A percentile compares a stretch with the other conserved stretches of the same genome.
Conservation (phyloP, 1,140 invertebrate genomes). For the Babylonia areolata region DNA sequence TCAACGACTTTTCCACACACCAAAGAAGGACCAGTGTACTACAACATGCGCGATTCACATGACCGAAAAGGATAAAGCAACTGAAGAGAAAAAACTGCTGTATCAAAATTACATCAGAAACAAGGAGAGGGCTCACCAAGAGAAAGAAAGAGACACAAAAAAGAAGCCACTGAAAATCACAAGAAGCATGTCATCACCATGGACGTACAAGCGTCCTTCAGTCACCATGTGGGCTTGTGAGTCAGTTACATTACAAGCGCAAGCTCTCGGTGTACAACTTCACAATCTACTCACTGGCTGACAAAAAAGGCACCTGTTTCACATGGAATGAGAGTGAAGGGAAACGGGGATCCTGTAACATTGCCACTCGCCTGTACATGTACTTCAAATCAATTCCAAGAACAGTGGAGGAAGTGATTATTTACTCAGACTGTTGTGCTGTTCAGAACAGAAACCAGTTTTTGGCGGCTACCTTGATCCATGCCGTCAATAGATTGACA, state of each 20-base stretch:
- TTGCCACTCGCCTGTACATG: conserved; percentile 31
- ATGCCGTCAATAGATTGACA: too few species aligned
- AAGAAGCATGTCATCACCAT: conserved; percentile 31
- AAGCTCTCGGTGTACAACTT: conserved; percentile 59
- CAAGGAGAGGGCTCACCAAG: conserved; percentile 32
- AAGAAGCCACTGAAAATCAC: conserved; percentile 12
- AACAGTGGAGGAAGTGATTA: conserved; percentile 36
- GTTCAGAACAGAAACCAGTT: conserved; percentile 51
- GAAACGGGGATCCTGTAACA: conserved; percentile 44
- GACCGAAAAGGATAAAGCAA: background rate
- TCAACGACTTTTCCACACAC: conserved; percentile 43
- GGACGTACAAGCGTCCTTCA: conserved; percentile 53
- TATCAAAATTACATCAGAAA: conserved; percentile 27
- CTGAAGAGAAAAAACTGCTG: conserved; percentile 2
- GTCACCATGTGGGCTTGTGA: conserved; percentile 48
- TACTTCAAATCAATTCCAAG: conserved; percentile 23
- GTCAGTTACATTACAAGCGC: conserved; percentile 58
- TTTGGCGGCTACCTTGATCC: background rate
- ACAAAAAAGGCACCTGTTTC: conserved; percentile 50
- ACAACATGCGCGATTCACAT: background rate
- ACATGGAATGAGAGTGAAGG: conserved; percentile 61
- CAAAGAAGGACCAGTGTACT: conserved; percentile 22
- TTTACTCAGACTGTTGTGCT: conserved; percentile 67
- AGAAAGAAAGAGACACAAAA: too few species aligned
- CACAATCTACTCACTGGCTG: conserved; percentile 48